Conservation (phyloP, 1,140 invertebrate species). For the Listronotus bonariensis region DNA sequence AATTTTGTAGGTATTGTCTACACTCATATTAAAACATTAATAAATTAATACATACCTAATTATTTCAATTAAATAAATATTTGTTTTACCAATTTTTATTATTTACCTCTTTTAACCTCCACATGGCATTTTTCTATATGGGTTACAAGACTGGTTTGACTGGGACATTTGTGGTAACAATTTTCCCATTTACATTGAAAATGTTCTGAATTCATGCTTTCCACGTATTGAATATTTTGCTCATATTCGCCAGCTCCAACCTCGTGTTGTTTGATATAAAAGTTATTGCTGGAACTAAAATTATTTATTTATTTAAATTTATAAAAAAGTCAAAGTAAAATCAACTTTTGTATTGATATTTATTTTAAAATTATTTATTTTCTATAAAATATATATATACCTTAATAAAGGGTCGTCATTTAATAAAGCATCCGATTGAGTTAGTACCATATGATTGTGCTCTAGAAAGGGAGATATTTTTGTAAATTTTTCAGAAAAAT, state of each 20-base stretch:
- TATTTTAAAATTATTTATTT: no score
- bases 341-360: no score
- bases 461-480: no score
- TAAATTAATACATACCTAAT: no score
- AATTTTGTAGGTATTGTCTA: no score
- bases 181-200: conserved; percentile 81
- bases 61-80: no score
- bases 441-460: conserved; percentile 44
- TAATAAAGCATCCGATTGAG: conserved; percentile 49
- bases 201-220: neutral
- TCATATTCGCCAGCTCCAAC: conserved; percentile 7
- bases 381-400: conserved; percentile 29
- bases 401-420: conserved; percentile 48
- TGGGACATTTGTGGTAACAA: conserved; percentile 77
- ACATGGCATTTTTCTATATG: conserved; percentile 93
- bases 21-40: no score
- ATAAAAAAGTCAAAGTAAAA: neutral
- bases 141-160: conserved; percentile 79
- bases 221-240: neutral
- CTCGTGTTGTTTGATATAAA: conserved; percentile 12
- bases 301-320: neutral
- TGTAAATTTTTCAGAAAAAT: conserved; percentile 13
- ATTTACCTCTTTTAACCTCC: conserved; percentile 73
- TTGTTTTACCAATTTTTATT: no score
- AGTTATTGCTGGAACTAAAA: conserved; percentile 32